These are phyloP conservation scores for Chelonus formosanus DNA, from an alignment of 2,888 invertebrate genomes.

Conservation along the genomic window DNA sequence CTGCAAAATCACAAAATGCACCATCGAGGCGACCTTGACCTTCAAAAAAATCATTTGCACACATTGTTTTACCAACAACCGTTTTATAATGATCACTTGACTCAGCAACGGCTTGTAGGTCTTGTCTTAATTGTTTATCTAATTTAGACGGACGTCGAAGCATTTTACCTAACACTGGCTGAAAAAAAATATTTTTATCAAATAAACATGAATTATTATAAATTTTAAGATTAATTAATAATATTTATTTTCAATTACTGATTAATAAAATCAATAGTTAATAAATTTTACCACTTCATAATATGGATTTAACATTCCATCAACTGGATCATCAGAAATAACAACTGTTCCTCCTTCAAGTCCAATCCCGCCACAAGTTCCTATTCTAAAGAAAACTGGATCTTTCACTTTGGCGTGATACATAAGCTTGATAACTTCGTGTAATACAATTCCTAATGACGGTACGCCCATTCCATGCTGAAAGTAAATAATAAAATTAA, in stretches of 20 bases:
- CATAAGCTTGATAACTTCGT: constrained; percentile 94
- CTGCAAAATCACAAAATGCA: constrained; percentile 93
- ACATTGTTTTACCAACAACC: constrained; percentile 91
- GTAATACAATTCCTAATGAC: constrained; percentile 89
- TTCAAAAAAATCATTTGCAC: constrained; percentile 98
- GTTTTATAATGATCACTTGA: constrained; percentile 83
- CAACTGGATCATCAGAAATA: constrained; percentile 87
- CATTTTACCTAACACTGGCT: constrained; percentile 87
- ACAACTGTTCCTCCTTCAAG: constrained; percentile 90
- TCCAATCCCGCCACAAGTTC: constrained; percentile 91
- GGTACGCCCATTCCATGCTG: constrained; percentile 98
- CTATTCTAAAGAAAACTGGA: constrained; percentile 89
- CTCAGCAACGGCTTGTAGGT: constrained; percentile 79
- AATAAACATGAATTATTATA: too few relatives aligned
- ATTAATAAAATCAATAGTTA: too few relatives aligned
- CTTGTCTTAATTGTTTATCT: constrained; percentile 81
- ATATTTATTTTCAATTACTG: too few relatives aligned
- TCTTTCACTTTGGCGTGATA: constrained; percentile 84
- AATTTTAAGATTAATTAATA: too few relatives aligned
- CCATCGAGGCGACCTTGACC: constrained; percentile 96
- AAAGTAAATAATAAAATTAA: constrained; percentile 41
- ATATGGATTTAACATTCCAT: constrained; percentile 80
- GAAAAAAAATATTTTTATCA: constrained; percentile 46
- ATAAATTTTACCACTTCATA: constrained; percentile 77
- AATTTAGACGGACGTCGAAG: constrained; percentile 84